A percentile compares a stretch with the other conserved stretches of the same genome.
phyloP scores from a whole-genome alignment of 2,888 invertebrate genomes.

The Sesamia inferens region DNA sequence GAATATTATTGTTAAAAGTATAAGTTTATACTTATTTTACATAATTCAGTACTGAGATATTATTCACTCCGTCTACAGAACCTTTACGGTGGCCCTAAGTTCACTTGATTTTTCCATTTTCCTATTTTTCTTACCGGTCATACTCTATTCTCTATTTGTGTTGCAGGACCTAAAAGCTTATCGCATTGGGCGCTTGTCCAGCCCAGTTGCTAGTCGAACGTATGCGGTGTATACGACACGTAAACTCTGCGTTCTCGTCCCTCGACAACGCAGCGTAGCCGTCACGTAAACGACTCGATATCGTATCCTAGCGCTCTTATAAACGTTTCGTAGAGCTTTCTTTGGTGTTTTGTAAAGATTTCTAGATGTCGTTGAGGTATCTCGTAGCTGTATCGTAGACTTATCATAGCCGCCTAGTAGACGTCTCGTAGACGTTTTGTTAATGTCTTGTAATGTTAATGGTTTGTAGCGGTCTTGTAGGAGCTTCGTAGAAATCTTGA shows the following conservation, averaged over 20 bases:
- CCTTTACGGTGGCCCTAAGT: no score
- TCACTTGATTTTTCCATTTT: no score
- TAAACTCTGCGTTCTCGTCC: slow-evolving; percentile 1
- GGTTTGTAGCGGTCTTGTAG: no score
- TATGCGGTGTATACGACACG: not conserved
- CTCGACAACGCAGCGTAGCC: not conserved
- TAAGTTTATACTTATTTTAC: not conserved
- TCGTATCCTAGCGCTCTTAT: not conserved
- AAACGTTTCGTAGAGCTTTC: not conserved
- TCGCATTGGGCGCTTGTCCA: not conserved
- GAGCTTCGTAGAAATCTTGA: no score
- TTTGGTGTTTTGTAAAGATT: not conserved
- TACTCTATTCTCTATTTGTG: not conserved
- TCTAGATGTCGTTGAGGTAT: no score
- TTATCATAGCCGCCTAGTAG: not conserved
- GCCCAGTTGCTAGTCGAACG: not conserved
- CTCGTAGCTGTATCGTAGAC: not conserved
- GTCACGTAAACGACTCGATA: not conserved
- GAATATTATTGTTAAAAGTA: not conserved
- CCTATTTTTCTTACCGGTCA: no score
- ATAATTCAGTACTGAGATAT: no score
- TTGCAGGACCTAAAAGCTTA: not conserved
- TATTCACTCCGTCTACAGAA: no score
- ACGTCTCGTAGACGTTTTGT: no score
- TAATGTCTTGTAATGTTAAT: no score